Percentiles rank a stretch among this genome's conserved stretches.
Evolutionary conservation across 53 echinoderm and acorn worm species (phyloP).

Genomic region (Apostichopus leukothele): DNA sequence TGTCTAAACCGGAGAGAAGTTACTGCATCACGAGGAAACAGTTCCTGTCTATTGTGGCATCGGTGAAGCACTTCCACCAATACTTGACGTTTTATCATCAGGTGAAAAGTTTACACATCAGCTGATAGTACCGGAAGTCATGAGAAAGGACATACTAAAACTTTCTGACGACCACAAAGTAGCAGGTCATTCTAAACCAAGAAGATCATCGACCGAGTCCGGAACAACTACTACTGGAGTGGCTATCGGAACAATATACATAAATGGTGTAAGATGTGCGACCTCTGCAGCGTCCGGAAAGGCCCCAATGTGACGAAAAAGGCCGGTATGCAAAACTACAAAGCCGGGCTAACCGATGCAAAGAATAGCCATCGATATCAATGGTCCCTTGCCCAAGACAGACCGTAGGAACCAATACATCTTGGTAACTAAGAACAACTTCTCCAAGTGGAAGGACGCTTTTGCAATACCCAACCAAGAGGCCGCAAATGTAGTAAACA

Average conservation of each 20-base stretch:
- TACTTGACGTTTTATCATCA: slow-evolving; percentile 42
- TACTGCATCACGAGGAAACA: slow-evolving; percentile 57
- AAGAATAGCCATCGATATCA: background rate
- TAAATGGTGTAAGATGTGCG: slow-evolving; percentile 4
- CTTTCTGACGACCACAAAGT: too few relatives aligned
- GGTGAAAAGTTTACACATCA: too few relatives aligned
- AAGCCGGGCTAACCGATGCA: too few relatives aligned
- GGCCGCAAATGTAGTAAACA: too few relatives aligned
- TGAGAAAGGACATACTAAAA: too few relatives aligned
- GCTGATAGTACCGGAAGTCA: too few relatives aligned
- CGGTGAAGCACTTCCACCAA: slow-evolving; percentile 58
- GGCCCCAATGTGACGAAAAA: background rate
- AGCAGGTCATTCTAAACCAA: too few relatives aligned
- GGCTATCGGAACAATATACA: too few relatives aligned
- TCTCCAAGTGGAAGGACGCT: background rate
- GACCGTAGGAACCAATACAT: background rate
- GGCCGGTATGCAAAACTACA: background rate
- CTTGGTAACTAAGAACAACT: background rate
- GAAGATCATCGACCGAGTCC: too few relatives aligned
- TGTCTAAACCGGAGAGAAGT: slow-evolving; percentile 47
- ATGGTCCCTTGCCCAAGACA: background rate
- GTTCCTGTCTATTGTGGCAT: slow-evolving; percentile 51
- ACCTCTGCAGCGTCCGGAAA: background rate
- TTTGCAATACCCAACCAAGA: too few relatives aligned
- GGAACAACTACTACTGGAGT: too few relatives aligned